phyloP scores from a whole-genome alignment of 2,797 vertebrate genomes.

The Trachops cirrhosus region DNA sequence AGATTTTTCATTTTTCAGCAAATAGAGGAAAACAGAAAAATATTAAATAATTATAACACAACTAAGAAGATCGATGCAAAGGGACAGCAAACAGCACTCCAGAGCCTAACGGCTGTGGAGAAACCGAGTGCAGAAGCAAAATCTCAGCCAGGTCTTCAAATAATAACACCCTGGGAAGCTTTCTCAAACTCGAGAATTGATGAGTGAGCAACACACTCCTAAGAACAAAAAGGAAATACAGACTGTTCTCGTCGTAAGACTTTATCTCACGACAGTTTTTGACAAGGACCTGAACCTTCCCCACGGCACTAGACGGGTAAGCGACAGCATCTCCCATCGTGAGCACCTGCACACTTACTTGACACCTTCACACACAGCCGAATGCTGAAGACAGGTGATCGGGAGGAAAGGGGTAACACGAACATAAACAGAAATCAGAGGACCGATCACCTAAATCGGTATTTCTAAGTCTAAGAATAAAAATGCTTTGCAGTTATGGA shows the following conservation, averaged over 20 bases:
- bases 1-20: constrained; percentile 12
- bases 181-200: not conserved
- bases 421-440: not conserved
- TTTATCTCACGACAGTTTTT: not conserved
- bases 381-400: not conserved
- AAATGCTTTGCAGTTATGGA: not conserved
- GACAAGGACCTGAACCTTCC: not conserved
- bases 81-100: not conserved
- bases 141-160: not conserved
- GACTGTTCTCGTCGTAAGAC: not conserved
- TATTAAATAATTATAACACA: not conserved
- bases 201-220: not conserved
- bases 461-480: constrained; percentile 6
- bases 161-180: not conserved
- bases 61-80: not conserved
- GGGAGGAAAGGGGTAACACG: not conserved
- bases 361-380: not conserved
- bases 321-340: not conserved
- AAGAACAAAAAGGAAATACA: constrained; percentile 16
- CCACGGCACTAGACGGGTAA: not conserved
- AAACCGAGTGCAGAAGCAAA: not conserved
- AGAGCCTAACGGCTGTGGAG: not conserved
- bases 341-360: not conserved
- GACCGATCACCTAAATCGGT: not conserved
- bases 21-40: not conserved